Evolutionary conservation across 2,797 vertebrate species (phyloP), one percentile per base, ranked within the genome.

Genomic region (Pseudomugil tenellus): DNA sequence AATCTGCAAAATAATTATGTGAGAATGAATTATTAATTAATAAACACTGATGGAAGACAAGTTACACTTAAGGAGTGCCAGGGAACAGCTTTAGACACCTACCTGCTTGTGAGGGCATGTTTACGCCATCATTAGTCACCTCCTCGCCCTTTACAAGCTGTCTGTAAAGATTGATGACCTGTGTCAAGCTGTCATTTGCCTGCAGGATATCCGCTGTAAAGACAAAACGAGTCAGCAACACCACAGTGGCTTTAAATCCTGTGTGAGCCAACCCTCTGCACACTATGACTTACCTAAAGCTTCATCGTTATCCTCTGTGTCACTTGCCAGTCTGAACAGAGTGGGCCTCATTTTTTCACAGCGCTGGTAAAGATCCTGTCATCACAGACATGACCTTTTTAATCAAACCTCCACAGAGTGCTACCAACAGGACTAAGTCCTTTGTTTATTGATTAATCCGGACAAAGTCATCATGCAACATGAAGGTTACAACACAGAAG

Each of bases 321-420:
- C 97, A 31, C 97, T 99, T 52, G 98, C 98, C n/a, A 99, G 90
- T 34, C 97, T 92, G 88, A 99, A 99, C 0, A 99, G 92, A 0
- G 97, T 99, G 2, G 97, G 98, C 76, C 98, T 95, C 98, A 99
- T 97, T 79, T 97, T 97, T 85, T 99, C 98, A 53, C 98, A 99
- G 78, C 97, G 96, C 89, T 97, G 96, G 85, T 97, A 99, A 67
- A 99, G 89, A 84, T 99, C 97, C 98, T 99, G 87, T 25, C 77
- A 76, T 72, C 0, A 70, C 25, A 86, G 63, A 69, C 51, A 51
- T 34, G 55, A 61, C 52, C 78, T 65, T 37, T 12, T 16, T 9
- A 41, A 19, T 49, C 48, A 25, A 25, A 25, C 11, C 12, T 25
- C 8, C n/a, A 41, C 19, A 1, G 2, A 46, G 48, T 14, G 21